Evolutionary conservation across 1,140 invertebrate species (phyloP).

Genomic region (Aricia agestis): DNA sequence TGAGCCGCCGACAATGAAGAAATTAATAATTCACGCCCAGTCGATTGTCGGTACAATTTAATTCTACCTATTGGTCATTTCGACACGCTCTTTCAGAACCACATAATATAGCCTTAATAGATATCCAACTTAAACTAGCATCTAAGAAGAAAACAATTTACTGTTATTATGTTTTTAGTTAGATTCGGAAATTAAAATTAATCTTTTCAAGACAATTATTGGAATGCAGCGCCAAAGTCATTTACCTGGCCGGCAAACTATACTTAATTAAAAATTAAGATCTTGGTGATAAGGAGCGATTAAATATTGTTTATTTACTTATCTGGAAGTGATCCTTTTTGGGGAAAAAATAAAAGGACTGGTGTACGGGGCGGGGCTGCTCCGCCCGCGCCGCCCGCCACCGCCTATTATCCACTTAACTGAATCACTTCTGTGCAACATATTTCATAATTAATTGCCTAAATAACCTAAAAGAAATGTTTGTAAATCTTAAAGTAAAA

Average conservation of each 20-base stretch:
- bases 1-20: conserved; percentile 50
- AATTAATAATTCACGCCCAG: conserved; percentile 70
- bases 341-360: conserved; percentile 40
- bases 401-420: conserved; percentile 70
- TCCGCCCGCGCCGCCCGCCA: conserved; percentile 51
- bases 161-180: too few relatives aligned
- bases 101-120: conserved; percentile 20
- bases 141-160: not conserved
- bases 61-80: conserved; percentile 54
- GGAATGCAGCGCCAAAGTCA: not conserved
- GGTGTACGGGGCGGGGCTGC: conserved; percentile 48
- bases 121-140: conserved; percentile 5
- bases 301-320: conserved; percentile 29
- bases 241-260: conserved; percentile 20
- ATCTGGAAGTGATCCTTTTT: conserved; percentile 25
- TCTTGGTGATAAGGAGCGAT: not conserved
- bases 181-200: too few relatives aligned
- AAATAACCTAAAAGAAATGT: not conserved
- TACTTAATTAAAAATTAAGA: not conserved
- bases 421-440: conserved; percentile 66
- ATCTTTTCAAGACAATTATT: not conserved
- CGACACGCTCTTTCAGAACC: conserved; percentile 48
- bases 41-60: conserved; percentile 58
- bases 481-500: not conserved
- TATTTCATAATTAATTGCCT: conserved; percentile 40